A percentile compares a stretch with the other conserved stretches of the same genome.
Evolutionary conservation across 2,888 invertebrate genomes (phyloP).

Genomic region (Agrotis clavis): DNA sequence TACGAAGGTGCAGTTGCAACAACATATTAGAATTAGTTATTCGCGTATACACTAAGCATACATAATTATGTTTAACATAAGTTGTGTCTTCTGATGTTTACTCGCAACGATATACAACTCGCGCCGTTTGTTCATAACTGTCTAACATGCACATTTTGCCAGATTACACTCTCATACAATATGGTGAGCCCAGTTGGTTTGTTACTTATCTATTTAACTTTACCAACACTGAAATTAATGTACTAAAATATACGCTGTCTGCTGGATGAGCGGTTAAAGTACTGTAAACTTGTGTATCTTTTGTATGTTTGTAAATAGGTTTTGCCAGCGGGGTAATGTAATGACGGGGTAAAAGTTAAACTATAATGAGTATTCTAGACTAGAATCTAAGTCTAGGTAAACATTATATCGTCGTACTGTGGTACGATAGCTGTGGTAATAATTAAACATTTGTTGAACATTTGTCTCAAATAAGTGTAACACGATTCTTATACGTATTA

Average conservation of each 20-base stretch:
- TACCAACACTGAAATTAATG: slow-evolving; percentile 5
- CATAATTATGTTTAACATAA: slow-evolving; percentile 19
- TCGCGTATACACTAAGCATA: background rate
- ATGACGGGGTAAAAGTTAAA: too few species aligned
- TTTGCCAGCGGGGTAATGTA: too few species aligned
- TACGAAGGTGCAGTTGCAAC: background rate
- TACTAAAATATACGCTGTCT: background rate
- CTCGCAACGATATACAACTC: slow-evolving; percentile 22
- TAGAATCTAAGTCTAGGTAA: too few species aligned
- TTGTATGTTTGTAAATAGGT: too few species aligned
- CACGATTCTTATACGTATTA: too few species aligned
- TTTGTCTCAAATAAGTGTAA: too few species aligned
- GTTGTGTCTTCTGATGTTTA: slow-evolving; percentile 31
- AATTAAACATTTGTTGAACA: too few species aligned
- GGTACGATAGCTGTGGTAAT: too few species aligned
- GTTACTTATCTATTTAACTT: slow-evolving; percentile 12
- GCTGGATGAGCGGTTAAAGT: background rate
- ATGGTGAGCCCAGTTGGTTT: background rate
- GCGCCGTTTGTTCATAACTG: slow-evolving; percentile 37
- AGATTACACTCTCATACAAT: slow-evolving; percentile 43
- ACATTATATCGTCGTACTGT: too few species aligned
- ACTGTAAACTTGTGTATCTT: too few species aligned
- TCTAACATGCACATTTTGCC: slow-evolving; percentile 31
- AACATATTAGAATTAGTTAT: slow-evolving; percentile 23
- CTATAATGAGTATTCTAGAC: too few species aligned